phyloP scores from a whole-genome alignment of 2,797 vertebrate genomes.

The Australoheros facetus region DNA sequence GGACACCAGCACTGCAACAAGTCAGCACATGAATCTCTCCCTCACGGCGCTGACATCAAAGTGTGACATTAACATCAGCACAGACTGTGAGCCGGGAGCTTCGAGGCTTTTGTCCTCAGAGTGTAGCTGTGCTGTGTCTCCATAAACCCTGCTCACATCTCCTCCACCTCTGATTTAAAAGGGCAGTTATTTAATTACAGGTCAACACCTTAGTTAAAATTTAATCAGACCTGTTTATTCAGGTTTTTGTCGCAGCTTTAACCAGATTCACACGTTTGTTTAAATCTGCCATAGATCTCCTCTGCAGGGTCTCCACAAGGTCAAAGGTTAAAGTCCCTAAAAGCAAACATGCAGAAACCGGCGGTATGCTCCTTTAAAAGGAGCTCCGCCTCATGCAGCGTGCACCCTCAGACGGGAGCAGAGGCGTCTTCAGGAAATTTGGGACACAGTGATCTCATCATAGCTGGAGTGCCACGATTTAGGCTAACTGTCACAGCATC shows the following conservation, averaged over 20 bases:
- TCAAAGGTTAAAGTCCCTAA: not conserved
- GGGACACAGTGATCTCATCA: slow-evolving; percentile 33
- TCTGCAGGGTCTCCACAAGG: not conserved
- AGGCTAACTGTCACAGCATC: slow-evolving; percentile 18
- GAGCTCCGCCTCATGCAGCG: not conserved
- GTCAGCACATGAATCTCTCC: not conserved
- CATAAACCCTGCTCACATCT: too few relatives aligned
- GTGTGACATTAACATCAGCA: not conserved
- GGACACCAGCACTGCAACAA: not conserved
- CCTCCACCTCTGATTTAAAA: too few relatives aligned
- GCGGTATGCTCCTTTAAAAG: not conserved
- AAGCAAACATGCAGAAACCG: accelerated
- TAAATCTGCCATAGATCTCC: too few relatives aligned
- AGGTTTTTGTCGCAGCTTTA: too few relatives aligned
- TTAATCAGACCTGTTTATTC: not conserved
- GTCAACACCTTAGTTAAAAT: too few relatives aligned
- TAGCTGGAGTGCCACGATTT: not conserved
- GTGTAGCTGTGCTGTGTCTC: not conserved
- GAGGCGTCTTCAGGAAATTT: not conserved
- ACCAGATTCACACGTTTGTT: too few relatives aligned
- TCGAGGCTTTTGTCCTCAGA: not conserved
- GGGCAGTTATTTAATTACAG: too few relatives aligned
- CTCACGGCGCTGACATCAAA: too few relatives aligned
- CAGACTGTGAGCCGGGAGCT: not conserved
- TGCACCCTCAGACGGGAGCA: not conserved